Evolutionary conservation across 2,797 vertebrate genomes (phyloP).

Genomic region (Liparis tanakae): DNA sequence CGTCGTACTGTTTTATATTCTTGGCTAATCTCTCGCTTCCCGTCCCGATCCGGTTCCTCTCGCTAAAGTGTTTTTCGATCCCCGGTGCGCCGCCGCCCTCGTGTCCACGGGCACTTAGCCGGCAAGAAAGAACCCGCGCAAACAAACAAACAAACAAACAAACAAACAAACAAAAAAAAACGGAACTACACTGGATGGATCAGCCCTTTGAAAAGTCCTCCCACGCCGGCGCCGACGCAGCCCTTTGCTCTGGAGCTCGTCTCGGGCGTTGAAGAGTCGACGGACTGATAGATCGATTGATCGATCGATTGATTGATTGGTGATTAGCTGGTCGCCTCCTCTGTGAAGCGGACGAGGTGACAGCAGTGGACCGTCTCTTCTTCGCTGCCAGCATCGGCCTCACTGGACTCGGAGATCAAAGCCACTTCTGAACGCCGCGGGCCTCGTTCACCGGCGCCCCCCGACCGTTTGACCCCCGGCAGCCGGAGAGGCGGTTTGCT

Average conservation of each 20-base stretch:
- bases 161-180: too few relatives aligned
- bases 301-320: slow-evolving; percentile 24
- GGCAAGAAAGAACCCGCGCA: slow-evolving; percentile 46
- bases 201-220: slow-evolving; percentile 76
- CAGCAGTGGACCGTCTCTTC: slow-evolving; percentile 21
- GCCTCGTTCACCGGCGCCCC: too few relatives aligned
- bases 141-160: not conserved
- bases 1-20: slow-evolving; percentile 2
- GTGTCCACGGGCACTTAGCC: slow-evolving; percentile 34
- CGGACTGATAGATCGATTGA: slow-evolving; percentile 54
- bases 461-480: not conserved
- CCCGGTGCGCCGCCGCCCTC: slow-evolving; percentile 21
- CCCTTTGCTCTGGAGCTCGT: slow-evolving; percentile 68
- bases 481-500: not conserved
- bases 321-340: slow-evolving; percentile 26
- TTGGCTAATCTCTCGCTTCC: not conserved
- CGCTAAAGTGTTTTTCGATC: slow-evolving; percentile 26
- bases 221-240: slow-evolving; percentile 64
- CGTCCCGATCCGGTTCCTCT: slow-evolving; percentile 2
- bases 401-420: slow-evolving; percentile 56
- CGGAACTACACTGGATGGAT: slow-evolving; percentile 54
- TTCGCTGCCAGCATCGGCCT: slow-evolving; percentile 41
- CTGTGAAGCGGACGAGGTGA: slow-evolving; percentile 14
- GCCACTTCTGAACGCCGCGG: not conserved
- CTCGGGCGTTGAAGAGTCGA: slow-evolving; percentile 56